These are phyloP conservation scores for Lophotriccus pileatus DNA, from an alignment of 2,797 vertebrate species.

Conservation along the genomic window DNA sequence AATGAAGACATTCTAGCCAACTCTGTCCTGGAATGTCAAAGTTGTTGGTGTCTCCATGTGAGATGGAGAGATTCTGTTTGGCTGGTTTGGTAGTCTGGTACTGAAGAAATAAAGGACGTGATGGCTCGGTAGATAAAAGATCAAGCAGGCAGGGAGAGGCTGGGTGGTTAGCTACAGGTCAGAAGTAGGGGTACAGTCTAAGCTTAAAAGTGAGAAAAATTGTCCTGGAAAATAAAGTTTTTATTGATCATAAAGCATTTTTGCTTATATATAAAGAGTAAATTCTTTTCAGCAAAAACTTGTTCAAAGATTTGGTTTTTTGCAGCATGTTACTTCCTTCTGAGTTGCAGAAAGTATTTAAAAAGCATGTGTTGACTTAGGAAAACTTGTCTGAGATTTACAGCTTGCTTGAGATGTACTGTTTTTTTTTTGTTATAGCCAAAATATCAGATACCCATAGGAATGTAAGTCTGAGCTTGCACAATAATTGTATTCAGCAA, in stretches of 20 bases:
- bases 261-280: not conserved
- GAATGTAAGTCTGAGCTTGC: not conserved
- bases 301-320: not conserved
- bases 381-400: conserved; percentile 22
- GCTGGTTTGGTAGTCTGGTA: not conserved
- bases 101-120: not conserved
- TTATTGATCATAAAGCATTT: not conserved
- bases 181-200: not conserved
- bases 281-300: not conserved
- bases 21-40: not conserved
- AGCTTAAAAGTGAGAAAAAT: not conserved
- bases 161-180: not conserved
- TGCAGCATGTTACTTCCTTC: not conserved
- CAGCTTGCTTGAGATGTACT: not conserved
- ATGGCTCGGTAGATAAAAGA: not conserved
- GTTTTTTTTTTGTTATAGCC: not conserved
- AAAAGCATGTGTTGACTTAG: not conserved
- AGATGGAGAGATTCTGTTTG: not conserved
- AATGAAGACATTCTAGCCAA: not conserved
- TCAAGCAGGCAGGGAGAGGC: not conserved
- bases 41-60: not conserved
- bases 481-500: not conserved
- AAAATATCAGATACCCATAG: not conserved
- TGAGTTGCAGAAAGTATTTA: not conserved
- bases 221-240: not conserved